Conservation (phyloP, 2,113 vertebrate species). For the Callopanchax toddi region DNA sequence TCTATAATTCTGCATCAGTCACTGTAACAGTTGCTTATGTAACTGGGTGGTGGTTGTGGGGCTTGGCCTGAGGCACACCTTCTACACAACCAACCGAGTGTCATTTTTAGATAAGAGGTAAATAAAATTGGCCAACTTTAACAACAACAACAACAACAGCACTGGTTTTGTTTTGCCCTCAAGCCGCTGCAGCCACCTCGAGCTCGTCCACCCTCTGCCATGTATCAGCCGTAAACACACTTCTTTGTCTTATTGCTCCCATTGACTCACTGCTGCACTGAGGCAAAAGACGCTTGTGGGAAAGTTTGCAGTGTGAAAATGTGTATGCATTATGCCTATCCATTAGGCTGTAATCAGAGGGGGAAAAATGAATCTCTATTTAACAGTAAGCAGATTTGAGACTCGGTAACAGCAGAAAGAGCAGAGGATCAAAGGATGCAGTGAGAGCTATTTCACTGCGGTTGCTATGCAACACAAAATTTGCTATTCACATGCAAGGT, state of each 20-base stretch:
- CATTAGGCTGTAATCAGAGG: conserved; percentile 35
- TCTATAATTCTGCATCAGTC: conserved; percentile 16
- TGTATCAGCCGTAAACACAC: conserved; percentile 55
- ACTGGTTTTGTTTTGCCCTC: conserved; percentile 65
- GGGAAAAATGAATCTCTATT: conserved; percentile 13
- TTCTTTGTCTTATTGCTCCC: conserved; percentile 40
- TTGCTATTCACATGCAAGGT: conserved; percentile 16
- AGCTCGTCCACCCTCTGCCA: conserved; percentile 47
- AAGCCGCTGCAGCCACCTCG: conserved; percentile 51
- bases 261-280: conserved; percentile 49
- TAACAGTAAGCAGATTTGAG: conserved; percentile 25
- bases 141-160: conserved; percentile 46
- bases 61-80: conserved; percentile 45
- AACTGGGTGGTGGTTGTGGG: conserved; percentile 34
- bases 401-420: conserved; percentile 28
- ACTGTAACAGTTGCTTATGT: conserved; percentile 42
- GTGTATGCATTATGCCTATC: conserved; percentile 18
- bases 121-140: conserved; percentile 51
- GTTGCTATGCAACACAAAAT: conserved; percentile 45
- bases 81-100: conserved; percentile 47
- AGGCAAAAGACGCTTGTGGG: conserved; percentile 35
- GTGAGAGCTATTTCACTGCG: conserved; percentile 9
- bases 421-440: conserved; percentile 38
- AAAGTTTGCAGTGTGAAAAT: conserved; percentile 28
- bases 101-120: conserved; percentile 57